Evolutionary conservation across 2,888 invertebrate species (phyloP), one percentile per base, ranked within the genome.

Genomic region (Drosophila koepferae): DNA sequence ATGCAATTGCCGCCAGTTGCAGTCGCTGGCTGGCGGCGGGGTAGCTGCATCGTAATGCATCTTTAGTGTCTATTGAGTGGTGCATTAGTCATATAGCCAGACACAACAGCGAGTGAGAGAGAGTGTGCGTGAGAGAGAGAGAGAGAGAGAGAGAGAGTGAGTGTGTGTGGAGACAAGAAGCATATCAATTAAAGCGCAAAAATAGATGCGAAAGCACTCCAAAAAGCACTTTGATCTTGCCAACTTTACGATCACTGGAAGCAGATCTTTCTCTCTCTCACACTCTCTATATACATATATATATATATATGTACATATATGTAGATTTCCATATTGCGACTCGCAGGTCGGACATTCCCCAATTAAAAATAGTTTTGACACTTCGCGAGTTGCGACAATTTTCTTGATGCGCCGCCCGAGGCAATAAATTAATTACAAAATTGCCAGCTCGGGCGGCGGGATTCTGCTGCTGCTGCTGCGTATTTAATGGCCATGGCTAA

Each of bases 51-150:
- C 86, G 87, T 89, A 89, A 89, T 87, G 86, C 86, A 86, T 89
- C 89, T 89, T 87, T 89, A 82, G 84, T 88, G 87, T 87, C 90
- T 88, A 87, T 90, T 90, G 90, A 89, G 89, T 80, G 82, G 78
- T 90, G 84, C 89, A 87, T 87, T 87, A 90, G 89, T 87, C 87
- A 87, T 83, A 81, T 62, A 71, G 38, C 49, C 79, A 80, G 72
- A 63, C 68, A 76, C 62, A 81, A 72, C 70, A 41, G 48, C 31
- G n/a, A 46, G 20, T 28, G 18, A 51, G 41, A 44, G n/a, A 41
- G 31, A 20, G 31, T 1, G 18, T n/a, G n/a, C n/a, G n/a, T n/a
- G 20, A 10, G 12, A 3, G 51, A 64, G 64, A 5, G 28, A 43
- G 56, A 34, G 18, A 6, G 9, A 18, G 46, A 20, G 14, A n/a